phyloP scores from a whole-genome alignment of 2,797 vertebrate species.

The Anguilla obscura region DNA sequence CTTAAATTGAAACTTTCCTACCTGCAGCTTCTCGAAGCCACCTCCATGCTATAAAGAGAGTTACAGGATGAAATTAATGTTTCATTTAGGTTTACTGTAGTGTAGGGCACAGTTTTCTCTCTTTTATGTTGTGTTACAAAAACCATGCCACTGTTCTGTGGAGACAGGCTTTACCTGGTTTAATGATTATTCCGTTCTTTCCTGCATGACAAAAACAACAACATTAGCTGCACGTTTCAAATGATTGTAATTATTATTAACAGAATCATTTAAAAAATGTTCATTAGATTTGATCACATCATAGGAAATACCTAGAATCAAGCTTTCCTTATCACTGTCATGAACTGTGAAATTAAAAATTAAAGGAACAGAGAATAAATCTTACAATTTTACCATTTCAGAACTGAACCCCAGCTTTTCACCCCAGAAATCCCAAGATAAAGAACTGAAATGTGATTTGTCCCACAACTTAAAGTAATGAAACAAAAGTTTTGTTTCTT shows the following conservation, averaged over 20 bases:
- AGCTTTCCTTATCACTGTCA: too few species aligned
- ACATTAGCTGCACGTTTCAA: not conserved
- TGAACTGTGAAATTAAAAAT: too few species aligned
- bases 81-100: not conserved
- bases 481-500: not conserved
- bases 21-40: slow-evolving; percentile 9
- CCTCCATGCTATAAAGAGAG: slow-evolving; percentile 22
- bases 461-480: not conserved
- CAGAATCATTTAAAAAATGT: not conserved
- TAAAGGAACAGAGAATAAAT: too few species aligned
- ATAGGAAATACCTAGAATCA: too few species aligned
- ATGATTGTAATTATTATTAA: not conserved
- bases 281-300: too few species aligned
- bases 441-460: not conserved
- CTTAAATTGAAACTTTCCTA: not conserved
- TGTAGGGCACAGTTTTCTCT: not conserved
- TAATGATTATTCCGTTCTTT: not conserved
- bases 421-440: not conserved
- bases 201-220: not conserved
- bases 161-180: slow-evolving; percentile 9
- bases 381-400: too few species aligned
- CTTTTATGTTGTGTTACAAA: not conserved
- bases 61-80: not conserved
- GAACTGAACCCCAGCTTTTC: not conserved
- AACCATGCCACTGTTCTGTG: not conserved